Evolutionary conservation across 1,140 invertebrate species (phyloP), one percentile per base, ranked within the genome.

Genomic region (Lepidostoma basale): DNA sequence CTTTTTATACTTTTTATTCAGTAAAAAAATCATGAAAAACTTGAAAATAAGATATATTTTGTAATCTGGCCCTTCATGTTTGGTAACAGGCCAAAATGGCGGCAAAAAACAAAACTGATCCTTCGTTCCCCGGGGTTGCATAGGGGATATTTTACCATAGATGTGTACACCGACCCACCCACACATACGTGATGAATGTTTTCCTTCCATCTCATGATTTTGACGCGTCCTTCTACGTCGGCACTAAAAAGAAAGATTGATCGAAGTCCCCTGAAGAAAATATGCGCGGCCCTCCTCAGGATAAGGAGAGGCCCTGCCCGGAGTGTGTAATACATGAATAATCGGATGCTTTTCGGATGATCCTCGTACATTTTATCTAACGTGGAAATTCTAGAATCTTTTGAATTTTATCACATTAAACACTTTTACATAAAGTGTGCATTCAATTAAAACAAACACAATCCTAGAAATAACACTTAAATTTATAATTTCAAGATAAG

Each of bases 171-270:
- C n/a, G 52, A 56, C 33, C 36, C 52, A 56, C 52, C n/a, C n/a
- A 36, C 36, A 36, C 20, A 47, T 22, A 47, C 12, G 52, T 58
- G 56, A 64, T 65, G 65, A 65, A 65, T 59, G 64, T 60, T 62
- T 63, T 69, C n/a, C n/a, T n/a, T n/a, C n/a, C 64, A 64, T 69
- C 68, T 66, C 54, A 45, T 39, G 30, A 65, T 52, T 65, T 44
- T 40, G 59, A 68, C 59, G 25, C 49, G 58, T 60, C 59, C 59
- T 68, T 65, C 39, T 45, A 25, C 59, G 45, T n/a, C 12, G 59
- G 14, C 22, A 10, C 60, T 49, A 68, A 62, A 63, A 49, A 56
- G 45, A 52, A 69, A 65, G 68, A 69, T 69, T 69, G 56, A 69
- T 69, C 44, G 68, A 62, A 62, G 8, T 23, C 16, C 18, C n/a